Evolutionary conservation across 2,797 vertebrate genomes (phyloP).

Genomic region (Apodemus agrarius): DNA sequence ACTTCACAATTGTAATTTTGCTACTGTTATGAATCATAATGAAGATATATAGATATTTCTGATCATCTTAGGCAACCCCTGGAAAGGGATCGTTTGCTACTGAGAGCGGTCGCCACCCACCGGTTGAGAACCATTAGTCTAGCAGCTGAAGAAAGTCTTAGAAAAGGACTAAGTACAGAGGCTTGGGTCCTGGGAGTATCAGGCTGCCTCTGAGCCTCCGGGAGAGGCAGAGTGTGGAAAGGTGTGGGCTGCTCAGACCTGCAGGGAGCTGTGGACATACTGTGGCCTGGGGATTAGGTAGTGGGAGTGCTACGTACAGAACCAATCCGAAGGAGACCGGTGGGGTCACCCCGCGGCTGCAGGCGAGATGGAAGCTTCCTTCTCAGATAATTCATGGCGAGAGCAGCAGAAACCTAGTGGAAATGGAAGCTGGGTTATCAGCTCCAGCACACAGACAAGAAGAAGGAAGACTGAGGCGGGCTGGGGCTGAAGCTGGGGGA

Average conservation of each 20-base stretch:
- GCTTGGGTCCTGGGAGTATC: too few relatives aligned
- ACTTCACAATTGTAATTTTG: neutral
- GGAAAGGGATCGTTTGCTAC: neutral
- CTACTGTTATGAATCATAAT: neutral
- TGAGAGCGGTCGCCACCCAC: neutral
- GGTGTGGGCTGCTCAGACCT: neutral
- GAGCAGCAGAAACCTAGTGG: neutral
- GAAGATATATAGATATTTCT: neutral
- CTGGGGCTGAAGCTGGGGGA: neutral
- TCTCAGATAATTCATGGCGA: neutral
- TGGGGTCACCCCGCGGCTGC: fast-evolving
- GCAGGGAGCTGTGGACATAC: neutral
- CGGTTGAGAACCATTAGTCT: neutral
- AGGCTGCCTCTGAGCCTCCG: too few relatives aligned
- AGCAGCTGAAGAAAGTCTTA: neutral
- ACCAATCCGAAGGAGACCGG: neutral
- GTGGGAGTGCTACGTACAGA: neutral
- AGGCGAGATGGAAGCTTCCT: neutral
- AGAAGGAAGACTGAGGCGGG: neutral
- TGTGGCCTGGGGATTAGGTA: neutral
- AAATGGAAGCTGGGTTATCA: neutral
- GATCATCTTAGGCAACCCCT: neutral
- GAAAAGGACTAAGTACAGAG: neutral
- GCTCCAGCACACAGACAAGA: neutral
- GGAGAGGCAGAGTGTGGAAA: fast-evolving